Percentiles rank a stretch among this genome's conserved stretches.
phyloP scores from a whole-genome alignment of 2,113 vertebrate genomes.

The Embiotoca jacksoni region DNA sequence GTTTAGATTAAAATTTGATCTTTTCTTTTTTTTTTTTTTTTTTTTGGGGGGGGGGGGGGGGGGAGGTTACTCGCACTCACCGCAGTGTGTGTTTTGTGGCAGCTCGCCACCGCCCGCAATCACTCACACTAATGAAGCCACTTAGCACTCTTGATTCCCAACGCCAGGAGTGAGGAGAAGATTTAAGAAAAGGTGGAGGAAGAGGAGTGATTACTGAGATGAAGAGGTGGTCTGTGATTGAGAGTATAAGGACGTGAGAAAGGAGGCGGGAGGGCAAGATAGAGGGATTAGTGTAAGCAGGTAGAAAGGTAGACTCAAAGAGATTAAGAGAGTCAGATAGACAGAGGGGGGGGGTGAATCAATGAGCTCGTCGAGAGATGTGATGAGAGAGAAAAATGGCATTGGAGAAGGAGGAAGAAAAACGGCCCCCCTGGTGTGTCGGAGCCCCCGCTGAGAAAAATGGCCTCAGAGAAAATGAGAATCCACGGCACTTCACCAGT shows the following conservation, averaged over 20 bases:
- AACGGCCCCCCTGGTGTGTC: constrained; percentile 35
- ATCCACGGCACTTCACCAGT: constrained; percentile 26
- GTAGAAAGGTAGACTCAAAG: constrained; percentile 60
- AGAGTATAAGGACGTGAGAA: constrained; percentile 42
- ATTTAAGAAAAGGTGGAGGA: constrained; percentile 19
- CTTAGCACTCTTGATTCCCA: constrained; percentile 18
- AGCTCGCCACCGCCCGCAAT: constrained; percentile 13
- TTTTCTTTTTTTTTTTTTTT: constrained; percentile 24
- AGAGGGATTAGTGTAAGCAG: constrained; percentile 69
- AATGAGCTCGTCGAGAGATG: constrained; percentile 70
- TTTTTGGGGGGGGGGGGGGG: too few species aligned
- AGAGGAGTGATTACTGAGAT: constrained; percentile 12
- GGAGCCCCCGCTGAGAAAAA: constrained; percentile 57
- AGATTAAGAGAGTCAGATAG: constrained; percentile 67
- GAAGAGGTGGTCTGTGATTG: constrained; percentile 32
- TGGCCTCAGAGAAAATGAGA: constrained; percentile 66
- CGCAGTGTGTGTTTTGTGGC: background rate
- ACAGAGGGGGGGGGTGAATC: constrained; percentile 59
- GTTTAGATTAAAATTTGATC: background rate
- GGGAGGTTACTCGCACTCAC: background rate
- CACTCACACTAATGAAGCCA: constrained; percentile 50
- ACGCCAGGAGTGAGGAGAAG: constrained; percentile 5
- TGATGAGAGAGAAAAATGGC: constrained; percentile 63
- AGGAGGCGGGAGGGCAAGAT: constrained; percentile 44
- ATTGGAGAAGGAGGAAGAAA: constrained; percentile 39